Evolutionary conservation across 2,113 vertebrate genomes (phyloP).

Genomic region (Rhea americana): DNA sequence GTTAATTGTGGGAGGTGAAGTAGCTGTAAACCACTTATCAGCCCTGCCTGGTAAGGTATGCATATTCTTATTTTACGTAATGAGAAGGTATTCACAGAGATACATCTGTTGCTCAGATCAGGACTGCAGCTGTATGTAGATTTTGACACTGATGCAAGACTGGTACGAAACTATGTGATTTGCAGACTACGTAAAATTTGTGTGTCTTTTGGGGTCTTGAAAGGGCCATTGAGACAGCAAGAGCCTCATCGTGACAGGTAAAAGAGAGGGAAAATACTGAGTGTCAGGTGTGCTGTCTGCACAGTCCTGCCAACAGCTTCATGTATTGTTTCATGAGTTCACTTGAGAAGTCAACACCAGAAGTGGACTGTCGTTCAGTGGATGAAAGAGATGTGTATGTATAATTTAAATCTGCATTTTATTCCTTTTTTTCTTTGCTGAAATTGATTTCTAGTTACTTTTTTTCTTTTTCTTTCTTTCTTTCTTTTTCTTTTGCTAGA

Average conservation of each 20-base stretch:
- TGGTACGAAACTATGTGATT: neutral
- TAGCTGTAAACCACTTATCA: too few relatives aligned
- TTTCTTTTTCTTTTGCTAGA: neutral
- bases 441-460: neutral
- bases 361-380: neutral
- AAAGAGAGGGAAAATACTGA: neutral
- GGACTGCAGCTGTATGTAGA: neutral
- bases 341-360: neutral
- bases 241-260: neutral
- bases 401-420: neutral
- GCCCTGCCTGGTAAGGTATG: neutral
- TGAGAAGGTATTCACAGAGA: neutral
- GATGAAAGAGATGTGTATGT: neutral
- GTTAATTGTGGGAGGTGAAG: neutral
- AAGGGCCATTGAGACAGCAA: neutral
- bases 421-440: neutral
- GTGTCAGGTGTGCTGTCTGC: neutral
- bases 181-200: neutral
- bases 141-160: neutral
- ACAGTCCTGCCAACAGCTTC: neutral
- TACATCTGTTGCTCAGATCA: neutral
- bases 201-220: neutral
- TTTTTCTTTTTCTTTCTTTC: too few relatives aligned
- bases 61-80: neutral
- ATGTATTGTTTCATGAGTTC: neutral